Evolutionary conservation across 2,113 vertebrate species (phyloP).

Genomic region (Campylomormyrus tamandua): DNA sequence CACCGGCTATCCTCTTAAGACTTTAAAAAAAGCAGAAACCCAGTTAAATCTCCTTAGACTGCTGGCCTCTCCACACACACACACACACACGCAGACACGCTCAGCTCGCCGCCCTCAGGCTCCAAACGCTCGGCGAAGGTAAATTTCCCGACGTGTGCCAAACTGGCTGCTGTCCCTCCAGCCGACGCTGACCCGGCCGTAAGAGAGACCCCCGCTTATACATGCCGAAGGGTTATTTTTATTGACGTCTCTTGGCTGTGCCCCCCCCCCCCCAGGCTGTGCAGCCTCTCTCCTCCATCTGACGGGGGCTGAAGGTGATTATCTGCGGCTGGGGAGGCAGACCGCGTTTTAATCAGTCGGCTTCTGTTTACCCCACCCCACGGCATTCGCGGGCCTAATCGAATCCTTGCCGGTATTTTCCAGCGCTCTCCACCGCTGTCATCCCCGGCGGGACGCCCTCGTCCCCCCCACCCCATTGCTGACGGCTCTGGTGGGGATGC

Average conservation of each 20-base stretch:
- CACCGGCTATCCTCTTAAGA: background rate
- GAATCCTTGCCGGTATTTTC: background rate
- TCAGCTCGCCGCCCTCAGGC: background rate
- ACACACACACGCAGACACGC: background rate
- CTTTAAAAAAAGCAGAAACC: slow-evolving; percentile 1
- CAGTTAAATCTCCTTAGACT: background rate
- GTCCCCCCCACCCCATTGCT: background rate
- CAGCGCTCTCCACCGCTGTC: background rate
- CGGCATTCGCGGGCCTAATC: background rate
- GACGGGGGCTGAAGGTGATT: background rate
- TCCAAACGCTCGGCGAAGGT: background rate
- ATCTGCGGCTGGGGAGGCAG: background rate
- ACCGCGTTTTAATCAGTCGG: background rate
- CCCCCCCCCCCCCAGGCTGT: background rate
- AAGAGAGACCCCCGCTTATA: background rate
- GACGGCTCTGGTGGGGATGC: background rate
- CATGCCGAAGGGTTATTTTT: background rate
- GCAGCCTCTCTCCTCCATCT: background rate
- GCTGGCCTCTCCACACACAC: background rate
- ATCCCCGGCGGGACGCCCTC: background rate
- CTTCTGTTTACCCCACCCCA: slow-evolving; percentile 8
- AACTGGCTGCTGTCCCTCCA: background rate
- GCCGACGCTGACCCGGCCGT: background rate
- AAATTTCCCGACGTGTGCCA: background rate
- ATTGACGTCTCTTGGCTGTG: background rate